Base-by-base conservation (phyloP, 2,888 invertebrate species). In the Agrochola lychnidis region DNA sequence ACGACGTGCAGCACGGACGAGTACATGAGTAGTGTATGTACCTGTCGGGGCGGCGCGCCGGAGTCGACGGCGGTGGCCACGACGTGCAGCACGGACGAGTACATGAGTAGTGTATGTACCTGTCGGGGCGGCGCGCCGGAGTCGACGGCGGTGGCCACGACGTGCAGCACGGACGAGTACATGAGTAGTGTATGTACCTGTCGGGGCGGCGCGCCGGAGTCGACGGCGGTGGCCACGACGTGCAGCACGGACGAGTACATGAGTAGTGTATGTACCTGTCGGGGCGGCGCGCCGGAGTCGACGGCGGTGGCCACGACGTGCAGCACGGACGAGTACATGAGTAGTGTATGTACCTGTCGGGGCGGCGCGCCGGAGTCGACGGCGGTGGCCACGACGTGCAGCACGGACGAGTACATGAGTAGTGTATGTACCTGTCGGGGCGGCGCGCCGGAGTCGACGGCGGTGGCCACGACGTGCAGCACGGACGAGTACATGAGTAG, bases 311-410 rank as follows among this genome's bases (percentile, higher is more conserved):
- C 99, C 64, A 98, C 97, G 71, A 98, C 96, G 94, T 98, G 98
- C 67, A 98, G 97, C 67, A n/a, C n/a, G 22, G 6, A 1, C 4
- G 25, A 36, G n/a, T n/a, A n/a, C n/a, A n/a, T n/a, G n/a, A n/a
- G 10, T 10, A 48, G 25, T 40, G 1, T 40, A 22, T 0, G 9
- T 40, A 97, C 97, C 95, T 98, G 98, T 92, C 98, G 94, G 0
- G 99, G 98, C n/a, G 99, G 99, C 36, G 97, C 96, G 25, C 99
- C 99, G 22, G 98, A 98, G 94, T 99, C 99, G 0, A 97, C 97
- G 40, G 99, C 99, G 67, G 98, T 98, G 59, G 98, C 99, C 64
- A 98, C 97, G 71, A 98, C 96, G 94, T 98, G 98, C 67, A 98
- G 97, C 67, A n/a, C n/a, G 22, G 6, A 1, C 4, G 25, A 36